Evolutionary conservation across 2,797 vertebrate genomes (phyloP), one percentile per base, ranked within the genome.

Genomic region (Apogon hyalosoma): DNA sequence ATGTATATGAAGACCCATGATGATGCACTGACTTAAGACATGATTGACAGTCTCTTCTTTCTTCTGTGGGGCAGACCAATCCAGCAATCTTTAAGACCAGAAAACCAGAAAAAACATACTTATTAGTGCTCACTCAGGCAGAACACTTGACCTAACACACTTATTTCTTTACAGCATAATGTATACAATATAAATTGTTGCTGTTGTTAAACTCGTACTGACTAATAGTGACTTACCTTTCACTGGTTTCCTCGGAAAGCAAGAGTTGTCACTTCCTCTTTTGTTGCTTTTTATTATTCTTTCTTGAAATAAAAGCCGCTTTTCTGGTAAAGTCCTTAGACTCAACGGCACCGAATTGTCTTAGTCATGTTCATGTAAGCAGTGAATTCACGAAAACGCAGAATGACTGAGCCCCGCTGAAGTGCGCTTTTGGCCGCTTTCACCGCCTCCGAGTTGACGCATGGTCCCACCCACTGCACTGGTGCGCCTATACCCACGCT

Each of bases 181-280:
- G 7, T 36, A 36, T 40, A 1, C 10, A 24, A 21, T n/a, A 8
- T 52, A 14, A 24, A 24, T 24, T 21, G 5, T 9, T 36, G 7
- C 11, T 0, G 40, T 1, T 24, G 18, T n/a, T 15, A 53, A 13
- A 28, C n/a, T 42, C 13, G 13, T 18, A 64, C 39, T 49, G 42
- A 59, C 15, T 21, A 33, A 57, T 2, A 45, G 2, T 15, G 1
- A 57, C 77, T 84, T 46, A 86, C 86, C 76, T 77, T 65, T 47
- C 31, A 46, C 11, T 28, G 18, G 8, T 16, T 62, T 36, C 28
- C 11, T 11, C 33, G 39, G 24, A 24, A 24, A 59, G 14, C 47
- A 33, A 38, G 8, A 14, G n/a, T 0, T 15, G 40, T 40, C n/a
- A 16, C 31, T 64, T 13, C 21, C 33, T 16, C 3, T 42, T 6